Evolutionary conservation across 2,888 invertebrate species (phyloP).

Genomic region (Caenorhabditis virilis): DNA sequence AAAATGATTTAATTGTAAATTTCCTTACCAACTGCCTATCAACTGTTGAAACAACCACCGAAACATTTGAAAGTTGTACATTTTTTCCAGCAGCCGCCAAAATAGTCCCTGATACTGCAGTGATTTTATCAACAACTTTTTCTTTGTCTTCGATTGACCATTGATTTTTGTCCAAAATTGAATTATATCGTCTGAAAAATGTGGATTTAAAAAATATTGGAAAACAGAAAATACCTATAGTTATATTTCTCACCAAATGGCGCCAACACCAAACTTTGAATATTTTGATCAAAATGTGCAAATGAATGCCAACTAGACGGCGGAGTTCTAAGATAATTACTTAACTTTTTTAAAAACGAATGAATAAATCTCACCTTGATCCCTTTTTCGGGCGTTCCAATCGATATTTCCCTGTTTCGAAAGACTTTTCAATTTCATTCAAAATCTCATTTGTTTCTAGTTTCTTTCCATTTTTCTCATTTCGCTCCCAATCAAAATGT

Average conservation of each 20-base stretch:
- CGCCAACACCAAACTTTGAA: slow-evolving; percentile 47
- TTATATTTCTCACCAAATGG: slow-evolving; percentile 33
- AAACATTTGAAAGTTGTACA: slow-evolving; percentile 20
- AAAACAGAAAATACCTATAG: too few relatives aligned
- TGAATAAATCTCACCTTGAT: too few relatives aligned
- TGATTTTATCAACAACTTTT: slow-evolving; percentile 33
- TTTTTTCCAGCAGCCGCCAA: slow-evolving; percentile 38
- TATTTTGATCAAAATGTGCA: slow-evolving; percentile 35
- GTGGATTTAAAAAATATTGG: too few relatives aligned
- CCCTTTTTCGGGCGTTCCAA: too few relatives aligned
- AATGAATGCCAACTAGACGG: slow-evolving; percentile 62
- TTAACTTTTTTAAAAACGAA: too few relatives aligned
- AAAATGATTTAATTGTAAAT: too few relatives aligned
- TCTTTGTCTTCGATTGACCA: slow-evolving; percentile 19
- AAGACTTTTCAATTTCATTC: slow-evolving; percentile 13
- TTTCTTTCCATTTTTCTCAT: slow-evolving; percentile 10
- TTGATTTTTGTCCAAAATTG: slow-evolving; percentile 33
- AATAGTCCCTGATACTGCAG: slow-evolving; percentile 31
- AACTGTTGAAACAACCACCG: slow-evolving; percentile 27
- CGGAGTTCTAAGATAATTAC: slow-evolving; percentile 30
- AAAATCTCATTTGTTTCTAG: slow-evolving; percentile 17
- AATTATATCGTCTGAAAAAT: slow-evolving; percentile 26
- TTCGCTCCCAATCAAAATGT: slow-evolving; percentile 37
- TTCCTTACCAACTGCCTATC: slow-evolving; percentile 50
- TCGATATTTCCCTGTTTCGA: too few relatives aligned